Evolutionary conservation across 1,140 invertebrate genomes (phyloP).

Genomic region (Drosophila chauvacae): DNA sequence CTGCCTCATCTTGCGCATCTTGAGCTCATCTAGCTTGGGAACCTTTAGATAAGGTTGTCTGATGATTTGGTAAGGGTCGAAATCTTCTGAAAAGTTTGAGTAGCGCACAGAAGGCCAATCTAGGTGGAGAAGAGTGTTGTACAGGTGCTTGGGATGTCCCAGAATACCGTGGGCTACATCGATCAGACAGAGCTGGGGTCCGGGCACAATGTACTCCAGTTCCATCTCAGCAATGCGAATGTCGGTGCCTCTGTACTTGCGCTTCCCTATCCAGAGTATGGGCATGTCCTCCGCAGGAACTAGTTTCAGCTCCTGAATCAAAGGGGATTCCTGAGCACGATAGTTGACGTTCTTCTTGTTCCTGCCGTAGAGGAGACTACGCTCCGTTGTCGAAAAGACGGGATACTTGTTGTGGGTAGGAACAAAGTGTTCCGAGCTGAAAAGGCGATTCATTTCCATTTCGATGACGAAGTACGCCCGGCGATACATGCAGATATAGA

Average conservation of each 20-base stretch:
- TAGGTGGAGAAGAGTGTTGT: conserved; percentile 51
- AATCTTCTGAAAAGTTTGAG: conserved; percentile 52
- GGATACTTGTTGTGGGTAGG: conserved; percentile 31
- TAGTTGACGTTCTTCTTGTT: conserved; percentile 69
- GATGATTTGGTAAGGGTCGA: conserved; percentile 73
- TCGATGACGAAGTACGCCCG: conserved; percentile 73
- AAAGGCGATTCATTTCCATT: conserved; percentile 76
- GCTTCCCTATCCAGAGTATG: conserved; percentile 78
- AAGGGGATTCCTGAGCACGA: conserved; percentile 65
- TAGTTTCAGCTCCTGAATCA: conserved; percentile 67
- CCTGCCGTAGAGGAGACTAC: conserved; percentile 67
- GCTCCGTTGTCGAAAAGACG: conserved; percentile 59
- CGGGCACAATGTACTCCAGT: conserved; percentile 75
- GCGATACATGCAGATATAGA: conserved; percentile 74
- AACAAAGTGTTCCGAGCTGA: conserved; percentile 75
- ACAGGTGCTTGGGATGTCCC: conserved; percentile 70
- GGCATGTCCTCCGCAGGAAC: conserved; percentile 59
- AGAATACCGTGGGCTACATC: conserved; percentile 74
- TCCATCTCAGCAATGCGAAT: conserved; percentile 65
- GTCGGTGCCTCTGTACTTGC: conserved; percentile 75
- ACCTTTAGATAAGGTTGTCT: conserved; percentile 55
- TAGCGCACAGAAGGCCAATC: conserved; percentile 54
- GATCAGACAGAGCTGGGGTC: conserved; percentile 64
- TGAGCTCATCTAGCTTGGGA: conserved; percentile 52
- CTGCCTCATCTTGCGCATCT: conserved; percentile 28